These are phyloP conservation scores for Parnassius glacialis DNA, from an alignment of 2,888 invertebrate genomes.

Conservation along the genomic window DNA sequence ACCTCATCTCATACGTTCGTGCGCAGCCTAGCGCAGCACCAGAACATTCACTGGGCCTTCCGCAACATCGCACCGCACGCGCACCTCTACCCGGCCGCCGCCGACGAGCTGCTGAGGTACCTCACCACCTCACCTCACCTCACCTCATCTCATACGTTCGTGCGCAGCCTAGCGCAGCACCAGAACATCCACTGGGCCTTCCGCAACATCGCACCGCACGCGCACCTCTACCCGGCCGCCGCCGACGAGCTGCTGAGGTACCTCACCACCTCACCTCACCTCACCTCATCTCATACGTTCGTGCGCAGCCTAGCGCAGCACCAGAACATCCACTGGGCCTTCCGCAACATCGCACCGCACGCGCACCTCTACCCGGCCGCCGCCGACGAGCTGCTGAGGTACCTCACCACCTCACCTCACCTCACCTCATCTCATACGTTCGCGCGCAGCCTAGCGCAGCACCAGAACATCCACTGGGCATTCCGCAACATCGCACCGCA, in stretches of 20 bases:
- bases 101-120: conserved; percentile 92
- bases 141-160: conserved; percentile 85
- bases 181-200: conserved; percentile 99
- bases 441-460: conserved; percentile 92
- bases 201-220: conserved; percentile 97
- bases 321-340: conserved; percentile 98
- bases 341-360: conserved; percentile 97
- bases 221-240: conserved; percentile 94
- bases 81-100: conserved; percentile 94
- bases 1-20: no score
- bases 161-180: conserved; percentile 92
- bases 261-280: background rate
- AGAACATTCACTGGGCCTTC: conserved; percentile 75
- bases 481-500: conserved; percentile 98
- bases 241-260: conserved; percentile 94
- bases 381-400: conserved; percentile 94
- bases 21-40: no score
- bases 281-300: conserved; percentile 82
- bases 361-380: conserved; percentile 95
- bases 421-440: conserved; percentile 82
- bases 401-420: background rate
- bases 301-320: conserved; percentile 93
- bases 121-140: background rate
- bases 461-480: conserved; percentile 98
- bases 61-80: conserved; percentile 98